phyloP scores from a whole-genome alignment of 2,797 vertebrate species.

The Nothura maculosa region DNA sequence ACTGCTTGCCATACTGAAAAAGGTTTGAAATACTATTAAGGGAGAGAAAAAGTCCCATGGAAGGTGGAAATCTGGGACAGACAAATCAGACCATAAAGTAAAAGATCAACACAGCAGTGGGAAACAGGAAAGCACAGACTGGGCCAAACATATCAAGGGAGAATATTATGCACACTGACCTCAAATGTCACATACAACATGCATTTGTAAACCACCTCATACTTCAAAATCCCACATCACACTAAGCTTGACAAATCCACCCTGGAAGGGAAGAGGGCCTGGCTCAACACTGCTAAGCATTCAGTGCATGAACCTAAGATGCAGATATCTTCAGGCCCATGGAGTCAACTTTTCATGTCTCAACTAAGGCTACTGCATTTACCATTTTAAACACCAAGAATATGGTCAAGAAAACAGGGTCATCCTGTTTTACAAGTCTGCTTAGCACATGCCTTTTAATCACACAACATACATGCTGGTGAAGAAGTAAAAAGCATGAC shows the following conservation, averaged over 20 bases:
- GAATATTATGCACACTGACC: conserved; percentile 38
- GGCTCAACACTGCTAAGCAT: background rate
- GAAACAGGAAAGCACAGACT: conserved; percentile 41
- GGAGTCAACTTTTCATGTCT: background rate
- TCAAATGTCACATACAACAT: conserved; percentile 9
- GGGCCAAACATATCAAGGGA: conserved; percentile 43
- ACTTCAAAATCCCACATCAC: background rate
- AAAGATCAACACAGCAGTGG: conserved; percentile 42
- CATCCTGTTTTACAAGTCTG: background rate
- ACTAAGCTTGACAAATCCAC: background rate
- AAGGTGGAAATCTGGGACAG: conserved; percentile 52
- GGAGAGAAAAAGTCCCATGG: conserved; percentile 50
- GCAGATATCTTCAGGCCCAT: background rate
- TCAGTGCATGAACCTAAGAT: background rate
- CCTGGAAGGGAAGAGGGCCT: background rate
- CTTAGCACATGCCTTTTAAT: background rate
- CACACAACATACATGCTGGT: background rate
- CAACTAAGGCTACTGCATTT: background rate
- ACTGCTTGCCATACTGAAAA: conserved; percentile 57
- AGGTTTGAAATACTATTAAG: conserved; percentile 57
- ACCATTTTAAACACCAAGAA: background rate
- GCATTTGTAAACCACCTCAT: conserved; percentile 43
- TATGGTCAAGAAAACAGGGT: background rate
- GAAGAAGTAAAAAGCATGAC: background rate
- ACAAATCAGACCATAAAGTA: conserved; percentile 52